Evolutionary conservation across 2,888 invertebrate species (phyloP).

Genomic region (Tenthredo amoena): DNA sequence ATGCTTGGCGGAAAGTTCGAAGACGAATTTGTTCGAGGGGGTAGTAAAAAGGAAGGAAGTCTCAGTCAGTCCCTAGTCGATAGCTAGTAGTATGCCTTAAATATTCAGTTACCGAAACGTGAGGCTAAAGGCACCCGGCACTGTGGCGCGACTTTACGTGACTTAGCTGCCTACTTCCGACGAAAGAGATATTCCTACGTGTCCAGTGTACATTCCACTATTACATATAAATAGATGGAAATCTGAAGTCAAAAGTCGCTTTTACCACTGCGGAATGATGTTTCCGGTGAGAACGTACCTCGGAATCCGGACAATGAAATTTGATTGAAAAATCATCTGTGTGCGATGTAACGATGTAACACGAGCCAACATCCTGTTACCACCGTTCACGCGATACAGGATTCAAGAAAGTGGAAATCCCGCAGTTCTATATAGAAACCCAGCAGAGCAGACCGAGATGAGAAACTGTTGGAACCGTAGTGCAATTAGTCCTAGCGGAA

Average conservation of each 20-base stretch:
- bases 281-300: background rate
- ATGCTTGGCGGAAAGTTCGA: slow-evolving; percentile 10
- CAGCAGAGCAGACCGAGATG: background rate
- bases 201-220: background rate
- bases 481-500: background rate
- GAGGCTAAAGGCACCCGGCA: background rate
- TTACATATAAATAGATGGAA: background rate
- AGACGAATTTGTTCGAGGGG: slow-evolving; percentile 6
- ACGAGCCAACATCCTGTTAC: background rate
- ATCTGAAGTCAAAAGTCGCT: background rate
- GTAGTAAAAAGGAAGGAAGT: background rate
- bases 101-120: slow-evolving; percentile 40
- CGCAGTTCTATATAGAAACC: background rate
- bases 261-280: background rate
- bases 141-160: slow-evolving; percentile 5
- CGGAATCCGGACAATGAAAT: background rate
- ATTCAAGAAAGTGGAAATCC: slow-evolving; percentile 17
- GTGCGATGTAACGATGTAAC: slow-evolving; percentile 8
- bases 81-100: slow-evolving; percentile 18
- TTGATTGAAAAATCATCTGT: background rate
- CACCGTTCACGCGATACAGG: background rate
- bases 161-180: background rate
- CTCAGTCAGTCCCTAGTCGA: background rate
- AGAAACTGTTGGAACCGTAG: background rate
- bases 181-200: background rate